phyloP scores from a whole-genome alignment of 2,797 vertebrate genomes.

The Brachyalestes nurse region DNA sequence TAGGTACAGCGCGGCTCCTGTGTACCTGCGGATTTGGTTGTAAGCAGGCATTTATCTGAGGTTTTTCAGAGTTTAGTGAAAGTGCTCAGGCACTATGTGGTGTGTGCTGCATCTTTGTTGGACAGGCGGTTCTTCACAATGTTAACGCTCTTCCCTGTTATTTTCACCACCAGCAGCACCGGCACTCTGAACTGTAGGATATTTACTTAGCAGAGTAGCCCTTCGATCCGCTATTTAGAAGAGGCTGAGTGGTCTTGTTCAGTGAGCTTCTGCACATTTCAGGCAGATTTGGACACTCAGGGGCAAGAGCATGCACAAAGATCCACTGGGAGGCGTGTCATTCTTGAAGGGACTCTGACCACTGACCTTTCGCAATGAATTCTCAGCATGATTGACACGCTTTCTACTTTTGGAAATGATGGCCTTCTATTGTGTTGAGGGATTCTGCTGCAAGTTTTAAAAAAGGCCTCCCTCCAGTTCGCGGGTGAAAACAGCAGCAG shows the following conservation, averaged over 20 bases:
- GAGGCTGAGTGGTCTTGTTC: background rate
- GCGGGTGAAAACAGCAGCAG: constrained; percentile 15
- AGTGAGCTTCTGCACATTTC: background rate
- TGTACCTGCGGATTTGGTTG: too few relatives aligned
- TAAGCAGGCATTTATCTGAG: too few relatives aligned
- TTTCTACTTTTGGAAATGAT: background rate
- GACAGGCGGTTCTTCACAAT: too few relatives aligned
- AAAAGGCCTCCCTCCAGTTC: background rate
- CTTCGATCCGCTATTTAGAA: too few relatives aligned
- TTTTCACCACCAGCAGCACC: background rate
- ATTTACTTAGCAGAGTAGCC: too few relatives aligned
- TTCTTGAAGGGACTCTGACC: background rate
- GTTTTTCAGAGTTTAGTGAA: too few relatives aligned
- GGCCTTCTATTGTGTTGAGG: too few relatives aligned
- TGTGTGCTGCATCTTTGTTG: too few relatives aligned
- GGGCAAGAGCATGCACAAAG: background rate
- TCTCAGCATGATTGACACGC: background rate
- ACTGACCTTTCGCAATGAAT: background rate
- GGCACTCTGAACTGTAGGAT: background rate
- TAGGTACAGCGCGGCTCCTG: too few relatives aligned
- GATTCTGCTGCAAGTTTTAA: background rate
- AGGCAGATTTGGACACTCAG: background rate
- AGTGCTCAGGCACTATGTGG: too few relatives aligned
- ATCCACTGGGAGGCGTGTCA: background rate
- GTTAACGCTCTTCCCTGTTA: background rate